A percentile compares a stretch with the other conserved stretches of the same genome.
These are phyloP conservation scores for Reticulitermes speratus DNA, from an alignment of 1,140 invertebrate species.

Conservation along the genomic window DNA sequence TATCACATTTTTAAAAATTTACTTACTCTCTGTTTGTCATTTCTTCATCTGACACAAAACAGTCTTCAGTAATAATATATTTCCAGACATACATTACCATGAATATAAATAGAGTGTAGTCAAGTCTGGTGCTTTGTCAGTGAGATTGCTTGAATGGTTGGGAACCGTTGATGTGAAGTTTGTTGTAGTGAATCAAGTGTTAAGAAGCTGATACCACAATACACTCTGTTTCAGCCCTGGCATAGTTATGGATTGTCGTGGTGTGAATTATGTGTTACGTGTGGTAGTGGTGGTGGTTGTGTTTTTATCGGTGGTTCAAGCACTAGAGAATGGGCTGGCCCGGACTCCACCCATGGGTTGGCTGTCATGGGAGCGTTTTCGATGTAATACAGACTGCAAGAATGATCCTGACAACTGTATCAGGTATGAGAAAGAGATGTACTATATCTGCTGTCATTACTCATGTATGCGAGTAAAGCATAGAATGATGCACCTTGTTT, in stretches of 20 bases:
- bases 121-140: not conserved
- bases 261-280: not conserved
- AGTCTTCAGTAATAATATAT: too few species aligned
- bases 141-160: not conserved
- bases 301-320: constrained; percentile 32
- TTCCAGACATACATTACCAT: too few species aligned
- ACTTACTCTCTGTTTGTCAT: too few species aligned
- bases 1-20: too few species aligned
- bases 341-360: constrained; percentile 85
- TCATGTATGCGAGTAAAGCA: too few species aligned
- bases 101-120: too few species aligned
- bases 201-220: not conserved
- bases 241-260: constrained; percentile 20
- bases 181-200: not conserved
- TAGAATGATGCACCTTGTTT: too few species aligned
- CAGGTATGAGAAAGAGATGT: constrained; percentile 58
- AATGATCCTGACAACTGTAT: constrained; percentile 92
- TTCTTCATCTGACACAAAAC: too few species aligned
- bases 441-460: not conserved
- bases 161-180: not conserved
- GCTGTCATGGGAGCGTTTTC: constrained; percentile 91
- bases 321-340: constrained; percentile 79
- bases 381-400: constrained; percentile 91
- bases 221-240: not conserved
- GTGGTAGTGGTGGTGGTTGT: constrained; percentile 24